phyloP scores from a whole-genome alignment of 2,113 vertebrate species.

The Mesitornis unicolor region DNA sequence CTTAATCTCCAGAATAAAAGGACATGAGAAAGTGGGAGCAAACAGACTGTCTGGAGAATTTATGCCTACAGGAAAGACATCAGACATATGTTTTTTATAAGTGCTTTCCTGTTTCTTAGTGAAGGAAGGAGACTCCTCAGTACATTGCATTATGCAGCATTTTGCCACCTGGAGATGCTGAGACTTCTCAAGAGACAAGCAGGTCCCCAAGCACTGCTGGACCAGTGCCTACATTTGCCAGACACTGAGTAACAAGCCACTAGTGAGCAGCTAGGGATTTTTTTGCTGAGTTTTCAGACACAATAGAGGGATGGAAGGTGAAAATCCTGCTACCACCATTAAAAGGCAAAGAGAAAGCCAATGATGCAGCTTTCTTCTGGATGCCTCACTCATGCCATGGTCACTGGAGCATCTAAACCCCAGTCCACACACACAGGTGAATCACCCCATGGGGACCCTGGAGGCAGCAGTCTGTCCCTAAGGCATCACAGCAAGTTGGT shows the following conservation, averaged over 20 bases:
- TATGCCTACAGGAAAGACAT: neutral
- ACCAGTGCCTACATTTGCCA: neutral
- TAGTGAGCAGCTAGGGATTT: neutral
- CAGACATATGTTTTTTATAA: neutral
- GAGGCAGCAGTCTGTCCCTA: neutral
- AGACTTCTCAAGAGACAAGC: neutral
- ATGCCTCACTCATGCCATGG: accelerated
- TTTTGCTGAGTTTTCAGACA: neutral
- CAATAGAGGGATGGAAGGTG: neutral
- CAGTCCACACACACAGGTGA: accelerated
- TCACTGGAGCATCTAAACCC: neutral
- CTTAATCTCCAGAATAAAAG: neutral
- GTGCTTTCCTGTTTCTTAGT: neutral
- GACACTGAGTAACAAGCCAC: neutral
- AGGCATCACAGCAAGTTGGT: neutral
- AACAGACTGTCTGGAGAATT: neutral
- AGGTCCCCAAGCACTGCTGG: neutral
- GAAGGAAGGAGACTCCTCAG: neutral
- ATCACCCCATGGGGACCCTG: neutral
- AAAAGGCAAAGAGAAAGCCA: neutral
- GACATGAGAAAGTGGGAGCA: neutral
- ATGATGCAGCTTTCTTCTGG: neutral
- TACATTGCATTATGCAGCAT: neutral
- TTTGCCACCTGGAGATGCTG: neutral
- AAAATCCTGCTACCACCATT: neutral